phyloP scores from a whole-genome alignment of 1,140 invertebrate genomes.

The Ylistrum balloti region DNA sequence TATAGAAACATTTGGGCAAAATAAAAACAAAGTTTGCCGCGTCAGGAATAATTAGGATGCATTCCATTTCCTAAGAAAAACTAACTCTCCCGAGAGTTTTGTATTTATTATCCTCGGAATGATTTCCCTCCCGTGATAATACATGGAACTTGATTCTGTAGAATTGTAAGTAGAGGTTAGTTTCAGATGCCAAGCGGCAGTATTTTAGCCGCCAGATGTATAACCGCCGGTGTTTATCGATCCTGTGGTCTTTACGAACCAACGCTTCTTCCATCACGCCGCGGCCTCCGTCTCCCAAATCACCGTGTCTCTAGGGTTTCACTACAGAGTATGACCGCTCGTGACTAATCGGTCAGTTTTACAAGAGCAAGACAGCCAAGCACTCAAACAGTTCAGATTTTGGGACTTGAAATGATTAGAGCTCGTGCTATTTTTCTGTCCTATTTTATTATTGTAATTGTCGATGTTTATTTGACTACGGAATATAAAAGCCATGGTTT shows the following conservation, averaged over 20 bases:
- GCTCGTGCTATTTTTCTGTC: no score
- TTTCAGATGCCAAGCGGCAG: background rate
- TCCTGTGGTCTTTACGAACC: background rate
- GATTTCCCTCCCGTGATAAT: background rate
- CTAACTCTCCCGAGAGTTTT: background rate
- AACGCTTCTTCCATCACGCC: background rate
- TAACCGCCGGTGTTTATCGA: background rate
- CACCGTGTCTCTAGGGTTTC: background rate
- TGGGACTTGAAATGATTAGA: background rate
- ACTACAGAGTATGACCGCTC: constrained; percentile 6
- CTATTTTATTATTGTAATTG: no score
- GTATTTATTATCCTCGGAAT: background rate
- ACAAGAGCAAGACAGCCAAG: background rate
- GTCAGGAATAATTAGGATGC: no score
- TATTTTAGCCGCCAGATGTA: background rate
- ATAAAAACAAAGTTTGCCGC: no score
- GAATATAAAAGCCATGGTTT: no score
- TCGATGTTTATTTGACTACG: no score
- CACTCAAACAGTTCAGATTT: background rate
- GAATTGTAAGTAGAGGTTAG: background rate
- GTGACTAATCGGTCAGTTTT: background rate
- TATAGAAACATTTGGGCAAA: no score
- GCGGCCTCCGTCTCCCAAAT: background rate
- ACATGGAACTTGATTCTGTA: background rate
- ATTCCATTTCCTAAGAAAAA: background rate